Percentiles rank a stretch among this genome's conserved stretches.
Evolutionary conservation across 2,888 invertebrate species (phyloP).

Genomic region (Oscheius sp.): DNA sequence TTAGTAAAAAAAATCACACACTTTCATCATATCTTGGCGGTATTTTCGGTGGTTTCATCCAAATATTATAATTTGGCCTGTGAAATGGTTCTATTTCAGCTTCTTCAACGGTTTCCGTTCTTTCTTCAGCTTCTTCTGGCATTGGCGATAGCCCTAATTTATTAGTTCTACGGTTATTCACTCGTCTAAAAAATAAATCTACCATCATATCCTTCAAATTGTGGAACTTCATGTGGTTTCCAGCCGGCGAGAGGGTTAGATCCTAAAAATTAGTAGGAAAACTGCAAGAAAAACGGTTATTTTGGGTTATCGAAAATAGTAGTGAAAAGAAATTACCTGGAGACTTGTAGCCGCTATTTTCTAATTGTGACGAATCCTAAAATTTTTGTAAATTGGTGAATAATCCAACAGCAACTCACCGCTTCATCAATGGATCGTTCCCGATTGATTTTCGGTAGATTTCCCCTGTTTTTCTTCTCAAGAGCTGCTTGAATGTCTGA

Average conservation of each 20-base stretch:
- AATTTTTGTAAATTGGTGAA: not conserved
- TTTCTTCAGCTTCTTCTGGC: not conserved
- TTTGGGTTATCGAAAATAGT: not conserved
- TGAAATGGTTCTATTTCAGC: not conserved
- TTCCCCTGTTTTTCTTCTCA: not conserved
- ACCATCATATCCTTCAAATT: constrained; percentile 31
- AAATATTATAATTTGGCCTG: not conserved
- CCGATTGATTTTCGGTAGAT: constrained; percentile 1
- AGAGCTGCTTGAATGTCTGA: constrained; percentile 23
- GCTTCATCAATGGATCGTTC: constrained; percentile 19
- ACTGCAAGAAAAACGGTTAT: not conserved
- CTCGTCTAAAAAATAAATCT: not conserved
- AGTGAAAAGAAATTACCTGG: constrained; percentile 15
- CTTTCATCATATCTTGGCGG: constrained; percentile 1
- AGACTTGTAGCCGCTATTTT: constrained; percentile 25
- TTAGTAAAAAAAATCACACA: not conserved
- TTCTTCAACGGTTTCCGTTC: not conserved
- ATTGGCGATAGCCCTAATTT: constrained; percentile 8
- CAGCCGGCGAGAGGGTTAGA: constrained; percentile 19
- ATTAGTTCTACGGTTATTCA: not conserved
- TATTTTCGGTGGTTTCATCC: constrained; percentile 15
- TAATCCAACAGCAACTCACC: not conserved
- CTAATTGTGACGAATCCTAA: constrained; percentile 13
- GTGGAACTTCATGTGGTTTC: constrained; percentile 14
- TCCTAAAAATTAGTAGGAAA: not conserved